A percentile compares a stretch with the other conserved stretches of the same genome.
These are phyloP conservation scores for Hestina assimilis DNA, from an alignment of 1,140 invertebrate species.

Conservation along the genomic window DNA sequence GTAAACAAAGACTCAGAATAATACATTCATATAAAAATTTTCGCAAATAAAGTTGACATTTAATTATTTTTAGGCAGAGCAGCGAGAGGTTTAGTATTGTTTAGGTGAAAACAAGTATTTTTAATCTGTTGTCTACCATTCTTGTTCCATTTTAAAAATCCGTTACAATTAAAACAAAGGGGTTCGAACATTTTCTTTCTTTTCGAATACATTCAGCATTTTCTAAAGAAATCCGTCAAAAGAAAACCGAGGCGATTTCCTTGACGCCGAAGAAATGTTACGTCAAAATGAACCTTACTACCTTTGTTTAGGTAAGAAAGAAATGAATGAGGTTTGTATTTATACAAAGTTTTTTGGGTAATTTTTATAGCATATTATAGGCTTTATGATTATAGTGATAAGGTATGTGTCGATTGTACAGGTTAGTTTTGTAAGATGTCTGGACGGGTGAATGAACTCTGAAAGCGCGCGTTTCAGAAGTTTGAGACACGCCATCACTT, in stretches of 20 bases:
- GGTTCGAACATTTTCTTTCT: constrained; percentile 24
- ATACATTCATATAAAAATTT: no score
- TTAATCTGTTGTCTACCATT: constrained; percentile 13
- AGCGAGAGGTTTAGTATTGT: constrained; percentile 1
- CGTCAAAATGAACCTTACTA: constrained; percentile 46
- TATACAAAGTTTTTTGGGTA: neutral
- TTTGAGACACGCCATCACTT: constrained; percentile 64
- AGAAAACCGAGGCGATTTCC: constrained; percentile 32
- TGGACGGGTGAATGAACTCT: constrained; percentile 56
- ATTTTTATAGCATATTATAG: constrained; percentile 23
- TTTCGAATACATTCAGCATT: constrained; percentile 31
- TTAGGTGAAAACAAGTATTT: neutral
- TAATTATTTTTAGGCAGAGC: neutral
- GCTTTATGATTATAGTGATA: constrained; percentile 36
- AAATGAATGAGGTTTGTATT: constrained; percentile 14
- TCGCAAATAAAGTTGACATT: no score
- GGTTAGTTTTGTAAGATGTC: constrained; percentile 45
- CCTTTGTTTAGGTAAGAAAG: constrained; percentile 19
- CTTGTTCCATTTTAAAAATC: constrained; percentile 12
- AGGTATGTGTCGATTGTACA: constrained; percentile 28
- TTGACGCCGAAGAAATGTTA: constrained; percentile 17
- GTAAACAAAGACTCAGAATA: no score
- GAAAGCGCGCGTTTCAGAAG: constrained; percentile 62
- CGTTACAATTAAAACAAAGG: constrained; percentile 27
- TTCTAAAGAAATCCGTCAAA: constrained; percentile 43